Evolutionary conservation across 2,888 invertebrate genomes (phyloP).

Genomic region (Drosophila villosipedis): DNA sequence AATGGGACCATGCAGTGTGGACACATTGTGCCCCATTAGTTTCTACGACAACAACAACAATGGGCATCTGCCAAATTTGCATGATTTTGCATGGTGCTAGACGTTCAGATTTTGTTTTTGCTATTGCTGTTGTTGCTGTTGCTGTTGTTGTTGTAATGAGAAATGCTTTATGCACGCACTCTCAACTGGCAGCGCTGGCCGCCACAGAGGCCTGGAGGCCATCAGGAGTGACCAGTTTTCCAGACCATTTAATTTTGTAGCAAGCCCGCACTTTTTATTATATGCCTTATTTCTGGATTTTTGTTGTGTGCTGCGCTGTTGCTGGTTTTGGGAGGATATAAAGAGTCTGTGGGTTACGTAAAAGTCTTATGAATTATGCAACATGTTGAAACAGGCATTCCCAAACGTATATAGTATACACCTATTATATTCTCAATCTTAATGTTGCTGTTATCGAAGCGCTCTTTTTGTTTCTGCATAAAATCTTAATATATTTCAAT

Average conservation of each 20-base stretch:
- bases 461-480: background rate
- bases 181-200: conserved; percentile 41
- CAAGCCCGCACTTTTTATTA: conserved; percentile 65
- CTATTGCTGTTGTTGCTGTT: conserved; percentile 10
- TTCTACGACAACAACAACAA: conserved; percentile 67
- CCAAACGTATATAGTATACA: background rate
- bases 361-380: conserved; percentile 3
- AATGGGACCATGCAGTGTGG: conserved; percentile 49
- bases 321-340: background rate
- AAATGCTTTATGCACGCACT: conserved; percentile 78
- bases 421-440: no score
- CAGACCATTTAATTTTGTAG: conserved; percentile 80
- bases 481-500: background rate
- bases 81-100: conserved; percentile 67
- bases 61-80: conserved; percentile 68
- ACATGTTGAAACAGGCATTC: background rate
- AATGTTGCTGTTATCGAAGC: background rate
- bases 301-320: conserved; percentile 1
- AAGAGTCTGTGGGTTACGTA: background rate
- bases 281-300: conserved; percentile 4
- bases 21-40: conserved; percentile 82
- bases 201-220: conserved; percentile 12
- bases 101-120: conserved; percentile 18
- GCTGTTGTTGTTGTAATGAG: conserved; percentile 60
- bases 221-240: conserved; percentile 78